Base-by-base conservation (phyloP, 2,113 vertebrate genomes). In the Scomber japonicus region DNA sequence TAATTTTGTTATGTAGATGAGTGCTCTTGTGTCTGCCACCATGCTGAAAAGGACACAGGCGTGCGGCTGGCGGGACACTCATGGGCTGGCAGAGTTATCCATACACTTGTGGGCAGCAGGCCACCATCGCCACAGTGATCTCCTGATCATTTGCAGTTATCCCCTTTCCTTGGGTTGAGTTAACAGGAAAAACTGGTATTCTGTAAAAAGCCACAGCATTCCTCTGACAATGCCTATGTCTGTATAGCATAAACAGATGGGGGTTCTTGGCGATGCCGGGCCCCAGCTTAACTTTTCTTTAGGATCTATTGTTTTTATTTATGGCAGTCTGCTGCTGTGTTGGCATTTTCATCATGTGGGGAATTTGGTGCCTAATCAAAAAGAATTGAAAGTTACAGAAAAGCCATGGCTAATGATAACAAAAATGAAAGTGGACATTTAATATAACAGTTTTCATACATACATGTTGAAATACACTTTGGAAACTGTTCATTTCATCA, bases 161-260 rank as follows among this genome's bases (percentile, higher is more conserved):
- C 76, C 82, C 67, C 72, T 85, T 86, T 91, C 71, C 59, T 83
- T 71, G 68, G 81, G 81, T 84, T 71, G 83, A 81, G 73, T 86
- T 89, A 78, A 87, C 82, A 72, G 87, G 74, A 56, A 80, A 66
- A 85, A 84, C 68, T 57, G 71, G 74, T 56, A 82, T 82, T 82
- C 71, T 61, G 44, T 62, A 84, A 44, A 86, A 94, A 91, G 78
- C 91, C 91, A 24, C 91, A 92, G 81, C 90, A 93, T 94, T 95
- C 89, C 88, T 92, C 69, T 63, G 56, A 92, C 77, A 85, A 93
- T 92, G 92, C 84, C 77, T 82, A 54, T 76, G 89, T 87, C 80
- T 90, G 78, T 89, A 92, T 90, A 83, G 86, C 81, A 92, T 90
- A 89, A 93, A 93, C 93, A 92, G 91, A 93, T 92, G 90, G 85